Evolutionary conservation across 2,113 vertebrate species (phyloP), one percentile per base, ranked within the genome.

Genomic region (Motacilla tschutschensis): DNA sequence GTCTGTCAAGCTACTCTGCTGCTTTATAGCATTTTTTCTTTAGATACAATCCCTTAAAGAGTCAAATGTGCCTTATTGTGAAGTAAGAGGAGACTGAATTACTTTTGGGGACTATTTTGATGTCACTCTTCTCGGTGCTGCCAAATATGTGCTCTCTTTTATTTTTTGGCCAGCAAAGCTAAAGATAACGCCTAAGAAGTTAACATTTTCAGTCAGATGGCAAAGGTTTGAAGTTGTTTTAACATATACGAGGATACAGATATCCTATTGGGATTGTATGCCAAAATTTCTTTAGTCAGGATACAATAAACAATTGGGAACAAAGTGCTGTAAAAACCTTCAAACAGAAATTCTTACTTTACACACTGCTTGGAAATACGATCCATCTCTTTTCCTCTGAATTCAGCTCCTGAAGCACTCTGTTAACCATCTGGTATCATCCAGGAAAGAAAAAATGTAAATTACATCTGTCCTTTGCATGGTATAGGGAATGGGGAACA

Each of bases 381-480:
- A 88, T 79, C 51, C 16, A 14, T 76, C 31, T 70, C 63, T 70
- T 79, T 81, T 91, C 55, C 54, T 86, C 75, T 75, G 60, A 82
- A 87, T 82, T 91, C 67, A 82, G 40, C 60, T 90, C 36, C 67
- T 86, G 51, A 58, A 93, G 55, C 40, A 18, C 4, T 31, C 58
- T 88, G 71, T 81, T 94, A 82, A 76, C 88, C 90, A 91, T 86
- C 86, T 93, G 94, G 63, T 85, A 41, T 79, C 78, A 66, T 92
- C 78, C 64, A 86, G 78, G 53, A 85, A 73, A 84, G 26, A 71
- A 79, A 88, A 85, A 89, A 84, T 72, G 29, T 83, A 76, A 84
- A 81, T 66, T 64, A 59, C 64, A 28, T 89, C 47, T 89, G 83
- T 90, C 55, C 36, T 73, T 88, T 62, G 26, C 43, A 65, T 79